Evolutionary conservation across 1,140 invertebrate genomes (phyloP).

Genomic region (honey bee (Apis mellifera)): Amel_HAv3.1 CM009939.2:1372001-1372500

Average conservation of each 20-base stretch:
- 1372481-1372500: slow-evolving; percentile 7
- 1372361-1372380: not conserved
- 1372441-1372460: not conserved
- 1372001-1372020: slow-evolving; percentile 78
- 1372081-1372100: slow-evolving; percentile 80
- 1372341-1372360: not conserved
- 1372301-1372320: not conserved
- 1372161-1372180: slow-evolving; percentile 12
- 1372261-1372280: slow-evolving; percentile 16
- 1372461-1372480: not conserved
- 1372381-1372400: not conserved
- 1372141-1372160: slow-evolving; percentile 14
- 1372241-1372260: slow-evolving; percentile 2
- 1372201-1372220: not conserved
- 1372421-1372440: not conserved
- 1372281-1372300: slow-evolving; percentile 9
- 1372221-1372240: not conserved
- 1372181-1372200: not conserved
- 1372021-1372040: slow-evolving; percentile 81
- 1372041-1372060: slow-evolving; percentile 77
- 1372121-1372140: slow-evolving; percentile 57
- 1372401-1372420: not conserved
- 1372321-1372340: not conserved
- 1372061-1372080: slow-evolving; percentile 78
- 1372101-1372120: slow-evolving; percentile 73